A percentile compares a stretch with the other conserved stretches of the same genome.
phyloP scores from a whole-genome alignment of 2,797 vertebrate species.

The Spatula clypeata region DNA sequence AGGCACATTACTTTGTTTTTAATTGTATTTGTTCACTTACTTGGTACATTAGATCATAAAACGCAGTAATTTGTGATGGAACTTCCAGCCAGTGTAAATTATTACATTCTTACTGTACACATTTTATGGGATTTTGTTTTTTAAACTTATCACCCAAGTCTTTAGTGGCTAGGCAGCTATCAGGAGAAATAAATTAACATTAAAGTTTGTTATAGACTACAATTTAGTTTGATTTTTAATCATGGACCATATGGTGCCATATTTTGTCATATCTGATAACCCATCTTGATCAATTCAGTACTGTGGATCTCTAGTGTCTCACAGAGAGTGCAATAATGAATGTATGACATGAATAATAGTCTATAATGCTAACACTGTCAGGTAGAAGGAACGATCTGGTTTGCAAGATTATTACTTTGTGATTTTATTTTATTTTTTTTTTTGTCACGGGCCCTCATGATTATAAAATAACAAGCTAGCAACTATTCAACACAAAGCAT shows the following conservation, averaged over 20 bases:
- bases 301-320: background rate
- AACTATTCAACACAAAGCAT: background rate
- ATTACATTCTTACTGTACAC: background rate
- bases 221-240: background rate
- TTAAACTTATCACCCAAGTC: background rate
- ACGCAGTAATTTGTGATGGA: background rate
- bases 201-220: background rate
- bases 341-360: background rate
- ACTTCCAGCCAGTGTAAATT: background rate
- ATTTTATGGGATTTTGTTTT: background rate
- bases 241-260: background rate
- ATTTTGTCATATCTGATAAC: background rate
- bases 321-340: background rate
- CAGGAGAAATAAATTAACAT: background rate
- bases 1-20: background rate
- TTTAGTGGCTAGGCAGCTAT: background rate
- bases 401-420: background rate
- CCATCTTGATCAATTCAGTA: background rate
- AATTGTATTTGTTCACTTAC: conserved; percentile 17
- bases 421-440: background rate
- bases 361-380: background rate
- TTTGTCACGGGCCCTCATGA: background rate
- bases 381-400: background rate
- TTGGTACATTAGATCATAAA: background rate
- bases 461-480: background rate